Evolutionary conservation across 2,888 invertebrate species (phyloP).

Genomic region (Megamerina dolium): DNA sequence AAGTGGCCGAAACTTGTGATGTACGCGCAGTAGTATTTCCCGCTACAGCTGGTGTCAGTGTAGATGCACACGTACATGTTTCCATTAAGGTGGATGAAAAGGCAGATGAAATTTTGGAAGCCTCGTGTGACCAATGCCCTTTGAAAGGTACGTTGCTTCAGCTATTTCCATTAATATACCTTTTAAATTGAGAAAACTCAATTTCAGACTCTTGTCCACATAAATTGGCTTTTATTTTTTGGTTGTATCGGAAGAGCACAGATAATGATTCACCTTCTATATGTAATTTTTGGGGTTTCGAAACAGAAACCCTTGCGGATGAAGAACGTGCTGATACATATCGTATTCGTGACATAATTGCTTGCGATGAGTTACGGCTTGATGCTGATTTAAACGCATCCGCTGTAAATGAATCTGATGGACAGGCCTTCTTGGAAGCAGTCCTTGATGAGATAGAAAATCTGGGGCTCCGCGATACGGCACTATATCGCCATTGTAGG

Average conservation of each 20-base stretch:
- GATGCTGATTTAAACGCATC: slow-evolving; percentile 33
- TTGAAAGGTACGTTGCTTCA: slow-evolving; percentile 22
- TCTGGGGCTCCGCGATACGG: slow-evolving; percentile 37
- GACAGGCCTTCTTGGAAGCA: slow-evolving; percentile 34
- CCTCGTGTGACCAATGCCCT: slow-evolving; percentile 34
- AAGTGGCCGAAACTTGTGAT: slow-evolving; percentile 30
- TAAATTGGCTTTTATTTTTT: slow-evolving; percentile 40
- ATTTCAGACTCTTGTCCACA: slow-evolving; percentile 36
- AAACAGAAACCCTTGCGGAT: slow-evolving; percentile 32
- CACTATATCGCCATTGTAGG: slow-evolving; percentile 42
- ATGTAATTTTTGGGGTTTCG: slow-evolving; percentile 41
- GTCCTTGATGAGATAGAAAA: slow-evolving; percentile 42
- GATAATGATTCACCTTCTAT: slow-evolving; percentile 28
- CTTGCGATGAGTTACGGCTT: slow-evolving; percentile 32
- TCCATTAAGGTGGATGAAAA: slow-evolving; percentile 31
- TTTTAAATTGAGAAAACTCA: neutral
- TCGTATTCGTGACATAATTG: slow-evolving; percentile 39
- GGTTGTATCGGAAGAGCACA: slow-evolving; percentile 38
- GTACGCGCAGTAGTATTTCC: slow-evolving; percentile 39
- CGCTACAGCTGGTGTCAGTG: slow-evolving; percentile 24
- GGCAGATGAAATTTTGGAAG: slow-evolving; percentile 28
- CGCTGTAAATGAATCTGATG: slow-evolving; percentile 29
- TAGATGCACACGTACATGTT: slow-evolving; percentile 34
- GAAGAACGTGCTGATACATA: slow-evolving; percentile 29
- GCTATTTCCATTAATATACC: neutral